phyloP scores from a whole-genome alignment of 2,113 vertebrate genomes.

The Hyla sarda region DNA sequence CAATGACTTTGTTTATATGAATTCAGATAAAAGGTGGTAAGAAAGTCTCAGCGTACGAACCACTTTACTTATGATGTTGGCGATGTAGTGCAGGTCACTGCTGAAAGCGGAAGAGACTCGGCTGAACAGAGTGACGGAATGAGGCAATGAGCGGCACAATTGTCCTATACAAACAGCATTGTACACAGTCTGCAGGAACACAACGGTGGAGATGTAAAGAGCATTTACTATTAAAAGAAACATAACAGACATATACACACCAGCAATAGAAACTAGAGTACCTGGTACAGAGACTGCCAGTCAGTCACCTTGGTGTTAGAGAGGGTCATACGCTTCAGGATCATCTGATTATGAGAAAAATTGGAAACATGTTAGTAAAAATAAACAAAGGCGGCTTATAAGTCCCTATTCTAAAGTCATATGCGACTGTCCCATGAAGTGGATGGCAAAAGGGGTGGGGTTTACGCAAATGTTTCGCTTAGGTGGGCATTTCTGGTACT shows the following conservation, averaged over 20 bases:
- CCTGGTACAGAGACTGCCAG: slow-evolving; percentile 93
- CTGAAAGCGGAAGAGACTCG: slow-evolving; percentile 85
- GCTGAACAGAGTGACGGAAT: slow-evolving; percentile 84
- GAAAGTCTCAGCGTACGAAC: slow-evolving; percentile 62
- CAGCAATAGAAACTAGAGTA: slow-evolving; percentile 42
- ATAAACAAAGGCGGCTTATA: not conserved
- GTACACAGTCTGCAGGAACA: slow-evolving; percentile 77
- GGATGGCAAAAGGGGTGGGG: too few relatives aligned
- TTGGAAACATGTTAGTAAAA: not conserved
- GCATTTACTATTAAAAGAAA: not conserved
- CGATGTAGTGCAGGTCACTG: slow-evolving; percentile 86
- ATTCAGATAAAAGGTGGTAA: not conserved
- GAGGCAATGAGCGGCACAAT: slow-evolving; percentile 82
- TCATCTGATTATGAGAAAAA: slow-evolving; percentile 69
- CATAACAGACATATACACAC: not conserved
- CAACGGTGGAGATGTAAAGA: not conserved
- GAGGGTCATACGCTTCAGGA: slow-evolving; percentile 90
- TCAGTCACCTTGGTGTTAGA: slow-evolving; percentile 88
- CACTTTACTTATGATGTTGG: slow-evolving; percentile 88
- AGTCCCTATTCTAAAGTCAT: not conserved
- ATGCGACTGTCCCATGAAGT: too few relatives aligned
- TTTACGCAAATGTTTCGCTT: too few relatives aligned
- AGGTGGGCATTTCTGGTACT: too few relatives aligned
- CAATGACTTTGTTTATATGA: too few relatives aligned
- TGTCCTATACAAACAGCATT: slow-evolving; percentile 90